phyloP scores from a whole-genome alignment of 2,113 vertebrate genomes.

The Nansenia antarctica region DNA sequence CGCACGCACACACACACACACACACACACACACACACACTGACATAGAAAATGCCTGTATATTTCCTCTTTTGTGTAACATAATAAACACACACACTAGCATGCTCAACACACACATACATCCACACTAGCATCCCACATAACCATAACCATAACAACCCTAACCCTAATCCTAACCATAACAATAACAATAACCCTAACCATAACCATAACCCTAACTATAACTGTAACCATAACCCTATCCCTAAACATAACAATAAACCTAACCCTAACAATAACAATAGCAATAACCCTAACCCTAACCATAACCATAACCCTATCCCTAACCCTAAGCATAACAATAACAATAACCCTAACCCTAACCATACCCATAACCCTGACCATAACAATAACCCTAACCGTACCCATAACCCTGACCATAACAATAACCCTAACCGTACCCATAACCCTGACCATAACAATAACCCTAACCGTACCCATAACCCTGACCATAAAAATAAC shows the following conservation, averaged over 20 bases:
- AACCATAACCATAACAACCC: not conserved
- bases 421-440: too few species aligned
- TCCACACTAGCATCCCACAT: not conserved
- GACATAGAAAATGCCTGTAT: too few species aligned
- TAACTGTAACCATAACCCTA: not conserved
- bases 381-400: too few species aligned
- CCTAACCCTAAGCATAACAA: too few species aligned
- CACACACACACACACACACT: not conserved
- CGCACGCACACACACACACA: not conserved
- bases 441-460: not conserved
- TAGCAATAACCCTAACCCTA: too few species aligned
- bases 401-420: not conserved
- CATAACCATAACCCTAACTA: not conserved
- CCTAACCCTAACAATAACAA: too few species aligned
- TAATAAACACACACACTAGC: not conserved
- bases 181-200: not conserved
- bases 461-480: too few species aligned
- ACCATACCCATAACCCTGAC: not conserved
- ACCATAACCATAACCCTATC: not conserved
- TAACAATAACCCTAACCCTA: not conserved
- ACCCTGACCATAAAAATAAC: not conserved
- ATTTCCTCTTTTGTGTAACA: too few species aligned
- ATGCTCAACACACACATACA: slow-evolving; percentile 13
- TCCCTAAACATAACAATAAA: too few species aligned
- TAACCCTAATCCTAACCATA: not conserved